These are phyloP conservation scores for Hypena proboscidalis DNA, from an alignment of 2,888 invertebrate genomes.

Conservation along the genomic window DNA sequence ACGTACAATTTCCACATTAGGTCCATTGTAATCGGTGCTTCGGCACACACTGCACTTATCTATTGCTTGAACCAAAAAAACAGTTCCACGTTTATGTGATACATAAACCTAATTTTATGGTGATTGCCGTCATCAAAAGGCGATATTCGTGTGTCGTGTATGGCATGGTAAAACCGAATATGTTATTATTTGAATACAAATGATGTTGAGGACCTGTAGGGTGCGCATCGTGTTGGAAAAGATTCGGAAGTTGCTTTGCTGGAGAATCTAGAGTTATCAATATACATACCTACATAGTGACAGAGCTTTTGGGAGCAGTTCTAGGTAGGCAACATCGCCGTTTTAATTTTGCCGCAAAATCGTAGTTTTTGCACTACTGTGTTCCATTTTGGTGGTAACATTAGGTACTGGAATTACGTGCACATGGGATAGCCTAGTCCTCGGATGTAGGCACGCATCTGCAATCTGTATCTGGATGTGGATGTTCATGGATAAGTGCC, in stretches of 20 bases:
- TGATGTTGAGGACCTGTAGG: conserved; percentile 26
- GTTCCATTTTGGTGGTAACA: conserved; percentile 5
- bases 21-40: not conserved
- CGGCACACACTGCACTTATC: conserved; percentile 4
- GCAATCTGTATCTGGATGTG: no score
- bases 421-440: no score
- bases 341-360: no score
- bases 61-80: conserved; percentile 23
- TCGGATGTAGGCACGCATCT: no score
- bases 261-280: no score
- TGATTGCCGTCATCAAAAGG: conserved; percentile 54
- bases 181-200: conserved; percentile 56
- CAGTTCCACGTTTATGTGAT: conserved; percentile 38
- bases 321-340: no score
- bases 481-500: no score
- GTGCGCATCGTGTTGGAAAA: not conserved
- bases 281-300: no score
- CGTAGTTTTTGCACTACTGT: no score
- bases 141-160: conserved; percentile 48
- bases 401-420: not conserved
- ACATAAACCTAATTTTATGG: conserved; percentile 48
- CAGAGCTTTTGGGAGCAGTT: no score
- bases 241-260: no score
- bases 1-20: not conserved
- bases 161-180: conserved; percentile 44